phyloP scores from a whole-genome alignment of 2,113 vertebrate species.

The Sylvilagus bachmani region DNA sequence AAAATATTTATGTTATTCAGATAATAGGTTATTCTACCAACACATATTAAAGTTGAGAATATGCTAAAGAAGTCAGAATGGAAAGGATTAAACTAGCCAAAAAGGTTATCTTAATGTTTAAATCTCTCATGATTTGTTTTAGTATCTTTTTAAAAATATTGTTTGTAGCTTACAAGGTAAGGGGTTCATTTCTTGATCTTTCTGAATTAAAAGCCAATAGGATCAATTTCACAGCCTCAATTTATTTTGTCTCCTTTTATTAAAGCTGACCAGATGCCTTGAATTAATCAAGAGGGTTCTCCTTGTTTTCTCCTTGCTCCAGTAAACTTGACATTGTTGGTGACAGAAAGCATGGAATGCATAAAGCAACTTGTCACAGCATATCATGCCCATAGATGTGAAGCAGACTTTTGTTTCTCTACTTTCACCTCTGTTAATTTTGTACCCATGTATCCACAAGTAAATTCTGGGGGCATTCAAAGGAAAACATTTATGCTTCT shows the following conservation, averaged over 20 bases:
- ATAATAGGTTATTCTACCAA: not conserved
- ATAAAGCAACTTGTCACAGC: not conserved
- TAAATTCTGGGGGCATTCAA: not conserved
- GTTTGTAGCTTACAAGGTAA: not conserved
- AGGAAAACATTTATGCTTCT: not conserved
- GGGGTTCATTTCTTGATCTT: not conserved
- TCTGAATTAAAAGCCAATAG: not conserved
- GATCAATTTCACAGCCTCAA: not conserved
- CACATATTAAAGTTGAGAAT: not conserved
- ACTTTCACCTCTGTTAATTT: not conserved
- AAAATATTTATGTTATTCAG: not conserved
- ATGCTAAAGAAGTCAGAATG: not conserved
- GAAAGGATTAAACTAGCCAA: not conserved
- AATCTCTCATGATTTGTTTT: not conserved
- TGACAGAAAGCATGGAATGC: not conserved
- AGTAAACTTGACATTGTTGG: not conserved
- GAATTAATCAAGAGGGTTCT: not conserved
- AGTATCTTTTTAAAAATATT: not conserved
- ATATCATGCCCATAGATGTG: not conserved
- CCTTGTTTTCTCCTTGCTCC: not conserved
- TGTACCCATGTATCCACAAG: not conserved
- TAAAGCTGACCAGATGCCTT: not conserved
- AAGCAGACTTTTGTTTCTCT: not conserved
- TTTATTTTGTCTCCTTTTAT: not conserved
- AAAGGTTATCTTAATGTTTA: not conserved